Evolutionary conservation across 1,140 invertebrate species (phyloP), one percentile per base, ranked within the genome.

Genomic region (Ditylenchus dipsaci): DNA sequence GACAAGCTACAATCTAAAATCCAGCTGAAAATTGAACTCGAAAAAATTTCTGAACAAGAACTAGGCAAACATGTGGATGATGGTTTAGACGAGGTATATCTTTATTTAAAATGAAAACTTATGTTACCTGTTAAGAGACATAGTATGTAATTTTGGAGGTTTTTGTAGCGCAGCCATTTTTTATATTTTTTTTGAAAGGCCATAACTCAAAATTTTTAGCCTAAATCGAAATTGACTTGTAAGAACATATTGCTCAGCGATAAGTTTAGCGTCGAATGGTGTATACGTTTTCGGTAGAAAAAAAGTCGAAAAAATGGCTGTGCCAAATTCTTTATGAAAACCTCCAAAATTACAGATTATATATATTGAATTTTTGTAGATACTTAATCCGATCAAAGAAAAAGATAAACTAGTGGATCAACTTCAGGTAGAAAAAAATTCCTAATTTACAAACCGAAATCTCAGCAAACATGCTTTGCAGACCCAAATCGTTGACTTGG

Each of bases 351-450:
- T 43, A 8, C 53, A 42, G 49, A 21, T 57, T 69, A 27, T 27
- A 43, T 56, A 30, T 53, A 43, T 38, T n/a, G n/a, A n/a, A 26
- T 21, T 65, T 65, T 13, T 3, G 23, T 86, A 96, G 87, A 89
- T 96, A 78, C 89, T 96, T 3, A 95, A 92, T 75, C 93, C 92
- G 13, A 87, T 94, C 67, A 91, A 94, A 83, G 93, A 95, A 86
- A 97, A 97, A 85, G 94, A 95, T 81, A 91, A 95, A 83, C 83
- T 96, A 21, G 93, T 98, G 3, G 87, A 86, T 42, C 95, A 99
- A 84, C 85, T 99, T 11, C 95, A 53, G 49, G 49, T 53, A 5
- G 23, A 5, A 7, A 53, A 53, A 21, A 53, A 45, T 11, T 49
- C 43, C 21, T 42, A 66, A 17, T 30, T 61, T 30, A 26, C 33